Percentiles rank a stretch among this genome's conserved stretches.
Conservation (phyloP, 2,113 vertebrate genomes). For the Centropus unirufus region DNA sequence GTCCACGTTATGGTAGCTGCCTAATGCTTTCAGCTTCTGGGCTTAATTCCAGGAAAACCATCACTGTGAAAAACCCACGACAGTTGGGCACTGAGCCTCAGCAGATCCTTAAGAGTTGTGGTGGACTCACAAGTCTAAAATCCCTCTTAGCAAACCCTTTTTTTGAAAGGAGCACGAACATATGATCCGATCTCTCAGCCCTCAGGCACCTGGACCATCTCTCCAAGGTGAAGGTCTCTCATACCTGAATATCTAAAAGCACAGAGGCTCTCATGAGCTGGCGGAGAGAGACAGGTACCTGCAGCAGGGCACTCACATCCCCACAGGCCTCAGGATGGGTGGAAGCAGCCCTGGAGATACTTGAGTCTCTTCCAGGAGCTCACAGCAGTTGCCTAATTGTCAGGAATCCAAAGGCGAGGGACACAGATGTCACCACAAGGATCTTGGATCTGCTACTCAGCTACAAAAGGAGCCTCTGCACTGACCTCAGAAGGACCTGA, state of each 20-base stretch:
- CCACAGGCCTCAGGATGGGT: background rate
- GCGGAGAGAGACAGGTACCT: background rate
- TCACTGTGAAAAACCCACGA: background rate
- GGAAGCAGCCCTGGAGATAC: background rate
- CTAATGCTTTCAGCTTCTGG: slow-evolving; percentile 15
- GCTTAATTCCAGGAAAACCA: slow-evolving; percentile 1
- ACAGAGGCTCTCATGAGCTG: background rate
- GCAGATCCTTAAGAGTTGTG: background rate
- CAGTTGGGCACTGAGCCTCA: background rate
- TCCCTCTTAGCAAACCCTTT: background rate
- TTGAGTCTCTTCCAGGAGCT: background rate
- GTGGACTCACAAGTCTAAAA: background rate
- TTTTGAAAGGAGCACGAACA: background rate
- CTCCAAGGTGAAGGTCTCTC: background rate
- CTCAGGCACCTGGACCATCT: background rate
- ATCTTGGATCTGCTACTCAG: background rate
- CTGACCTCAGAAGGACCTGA: background rate
- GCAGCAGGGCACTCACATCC: background rate
- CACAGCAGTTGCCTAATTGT: background rate
- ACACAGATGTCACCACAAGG: background rate
- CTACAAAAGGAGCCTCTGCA: background rate
- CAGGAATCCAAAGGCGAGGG: background rate
- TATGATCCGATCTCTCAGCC: background rate
- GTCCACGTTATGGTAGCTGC: background rate
- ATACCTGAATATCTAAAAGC: background rate